Percentiles rank a stretch among this genome's conserved stretches.
phyloP scores from a whole-genome alignment of 2,888 invertebrate genomes.

The Drosophila niveifrons region DNA sequence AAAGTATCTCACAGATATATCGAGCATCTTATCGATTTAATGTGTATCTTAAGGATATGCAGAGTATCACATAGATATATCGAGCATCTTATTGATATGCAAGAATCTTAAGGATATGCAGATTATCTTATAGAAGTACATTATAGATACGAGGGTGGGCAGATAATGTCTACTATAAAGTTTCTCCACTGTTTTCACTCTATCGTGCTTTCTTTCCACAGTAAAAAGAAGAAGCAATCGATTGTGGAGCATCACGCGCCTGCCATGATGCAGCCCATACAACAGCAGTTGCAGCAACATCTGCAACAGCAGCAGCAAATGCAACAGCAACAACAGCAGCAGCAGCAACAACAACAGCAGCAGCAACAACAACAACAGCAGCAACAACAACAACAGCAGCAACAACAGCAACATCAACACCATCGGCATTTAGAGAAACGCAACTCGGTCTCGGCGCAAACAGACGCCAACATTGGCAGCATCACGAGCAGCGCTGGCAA shows the following conservation, averaged over 20 bases:
- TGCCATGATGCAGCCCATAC: conserved; percentile 67
- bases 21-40: too few species aligned
- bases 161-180: too few species aligned
- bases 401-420: conserved; percentile 76
- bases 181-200: too few species aligned
- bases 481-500: conserved; percentile 77
- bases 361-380: conserved; percentile 60
- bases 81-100: too few species aligned
- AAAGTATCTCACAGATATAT: too few species aligned
- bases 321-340: conserved; percentile 48
- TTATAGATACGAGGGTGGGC: too few species aligned
- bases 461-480: conserved; percentile 80
- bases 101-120: too few species aligned
- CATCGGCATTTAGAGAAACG: conserved; percentile 82
- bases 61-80: too few species aligned
- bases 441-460: conserved; percentile 85
- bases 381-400: conserved; percentile 66
- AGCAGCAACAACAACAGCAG: conserved; percentile 58
- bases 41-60: too few species aligned
- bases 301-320: conserved; percentile 61
- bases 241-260: conserved; percentile 65
- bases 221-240: conserved; percentile 77
- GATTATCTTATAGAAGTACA: too few species aligned
- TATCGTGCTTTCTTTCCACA: conserved; percentile 19
- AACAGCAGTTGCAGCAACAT: conserved; percentile 62